Conservation (phyloP, 2,113 vertebrate genomes). For the Labeo rohita region DNA sequence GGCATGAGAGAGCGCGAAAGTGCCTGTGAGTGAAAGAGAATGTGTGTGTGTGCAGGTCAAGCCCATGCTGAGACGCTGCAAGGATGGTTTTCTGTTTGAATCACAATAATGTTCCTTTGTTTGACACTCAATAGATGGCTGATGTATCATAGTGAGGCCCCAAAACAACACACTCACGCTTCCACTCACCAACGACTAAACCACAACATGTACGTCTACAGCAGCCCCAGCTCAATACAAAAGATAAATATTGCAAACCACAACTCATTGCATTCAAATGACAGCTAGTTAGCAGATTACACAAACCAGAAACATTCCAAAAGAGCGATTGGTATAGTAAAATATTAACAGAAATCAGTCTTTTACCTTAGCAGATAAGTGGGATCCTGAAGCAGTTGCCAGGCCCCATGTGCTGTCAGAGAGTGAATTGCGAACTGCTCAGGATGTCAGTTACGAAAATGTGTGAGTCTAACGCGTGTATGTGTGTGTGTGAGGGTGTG, state of each 20-base stretch:
- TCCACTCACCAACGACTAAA: neutral
- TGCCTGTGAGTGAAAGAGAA: neutral
- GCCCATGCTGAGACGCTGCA: constrained; percentile 48
- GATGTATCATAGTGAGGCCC: constrained; percentile 33
- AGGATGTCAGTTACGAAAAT: constrained; percentile 46
- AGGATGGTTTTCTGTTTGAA: constrained; percentile 36
- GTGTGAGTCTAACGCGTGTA: constrained; percentile 6
- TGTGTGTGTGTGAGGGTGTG: constrained; percentile 49
- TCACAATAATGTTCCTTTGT: constrained; percentile 40
- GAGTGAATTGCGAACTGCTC: constrained; percentile 15
- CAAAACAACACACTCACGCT: constrained; percentile 33
- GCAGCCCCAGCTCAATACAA: neutral
- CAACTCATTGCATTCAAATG: neutral
- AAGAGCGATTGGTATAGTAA: neutral
- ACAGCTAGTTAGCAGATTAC: constrained; percentile 16
- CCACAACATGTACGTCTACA: constrained; percentile 23
- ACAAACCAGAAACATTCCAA: constrained; percentile 11
- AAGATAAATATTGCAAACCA: neutral
- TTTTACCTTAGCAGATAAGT: constrained; percentile 52
- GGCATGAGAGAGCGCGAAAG: neutral
- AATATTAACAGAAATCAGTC: constrained; percentile 24
- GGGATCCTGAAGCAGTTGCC: constrained; percentile 1
- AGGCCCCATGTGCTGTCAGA: constrained; percentile 32
- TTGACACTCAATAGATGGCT: constrained; percentile 33
- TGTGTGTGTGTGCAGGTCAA: neutral